Base-by-base conservation (phyloP, 2,888 invertebrate genomes). In the Chaitophorus viminalis region DNA sequence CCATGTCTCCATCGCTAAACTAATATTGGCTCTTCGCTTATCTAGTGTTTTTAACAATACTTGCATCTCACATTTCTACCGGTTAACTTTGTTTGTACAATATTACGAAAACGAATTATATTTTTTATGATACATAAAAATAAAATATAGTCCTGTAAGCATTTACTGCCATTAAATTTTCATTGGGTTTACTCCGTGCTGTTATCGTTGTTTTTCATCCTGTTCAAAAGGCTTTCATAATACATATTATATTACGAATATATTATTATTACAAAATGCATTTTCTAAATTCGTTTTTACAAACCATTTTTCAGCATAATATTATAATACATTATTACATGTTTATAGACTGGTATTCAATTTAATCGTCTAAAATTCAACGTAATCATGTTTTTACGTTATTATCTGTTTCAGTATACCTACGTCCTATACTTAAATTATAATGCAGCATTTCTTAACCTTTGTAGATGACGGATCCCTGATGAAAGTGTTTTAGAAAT, bases 101-200 rank as follows among this genome's bases (percentile, higher is more conserved):
- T 36, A 21, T 72, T 36, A 3, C 79, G 3, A 36, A 17, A 65
- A 5, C 3, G 11, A n/a, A 60, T 33, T 11, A 60, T 60, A 65
- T 65, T 79, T 60, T 79, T 79, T 65, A 79, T 18, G 60, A 60
- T 36, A 33, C 79, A 79, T 79, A 79, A 79, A 78, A 79, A 65
- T n/a, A 79, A 60, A 65, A 36, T 25, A 79, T 18, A 17, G 60
- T 9, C 31, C 33, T 8, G n/a, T n/a, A 65, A n/a, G n/a, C 79
- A 65, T 79, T 79, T 36, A 36, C 60, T 33, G 11, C 36, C n/a
- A 60, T 79, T 60, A 17, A 78, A 79, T 36, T 9, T n/a, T n/a
- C 79, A 33, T 36, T 33, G 21, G 31, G 17, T 36, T 79, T 36
- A 36, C 36, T 65, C 17, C 60, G n/a, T 36, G 36, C 52, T 60